These are phyloP conservation scores for Nebria ingens DNA, from an alignment of 1,140 invertebrate species.

Conservation along the genomic window DNA sequence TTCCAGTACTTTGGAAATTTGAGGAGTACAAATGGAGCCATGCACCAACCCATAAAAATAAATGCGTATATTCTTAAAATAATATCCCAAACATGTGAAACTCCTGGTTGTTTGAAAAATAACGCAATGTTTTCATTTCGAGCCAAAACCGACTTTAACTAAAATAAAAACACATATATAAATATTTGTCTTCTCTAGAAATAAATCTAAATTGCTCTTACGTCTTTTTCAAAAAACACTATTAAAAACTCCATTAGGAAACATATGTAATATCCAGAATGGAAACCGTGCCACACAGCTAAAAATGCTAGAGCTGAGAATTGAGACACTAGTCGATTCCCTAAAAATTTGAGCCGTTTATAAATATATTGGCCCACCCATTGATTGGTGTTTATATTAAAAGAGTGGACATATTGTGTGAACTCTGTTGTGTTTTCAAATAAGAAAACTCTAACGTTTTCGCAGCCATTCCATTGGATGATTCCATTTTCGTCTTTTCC, in stretches of 20 bases:
- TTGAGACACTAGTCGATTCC: conserved; percentile 77
- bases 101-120: conserved; percentile 32
- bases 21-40: conserved; percentile 69
- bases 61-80: conserved; percentile 65
- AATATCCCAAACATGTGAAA: conserved; percentile 38
- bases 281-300: conserved; percentile 87
- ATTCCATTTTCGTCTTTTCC: conserved; percentile 50
- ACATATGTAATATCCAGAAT: conserved; percentile 82
- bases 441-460: conserved; percentile 66
- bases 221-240: conserved; percentile 79
- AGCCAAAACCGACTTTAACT: conserved; percentile 43
- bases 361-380: conserved; percentile 90
- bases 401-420: conserved; percentile 74
- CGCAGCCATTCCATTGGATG: conserved; percentile 72
- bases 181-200: not conserved
- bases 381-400: conserved; percentile 89
- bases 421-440: conserved; percentile 75
- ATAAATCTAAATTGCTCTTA: conserved; percentile 37
- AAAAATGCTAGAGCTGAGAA: conserved; percentile 70
- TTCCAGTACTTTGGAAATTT: conserved; percentile 52
- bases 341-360: conserved; percentile 82
- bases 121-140: conserved; percentile 39
- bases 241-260: conserved; percentile 88
- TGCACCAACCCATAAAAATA: conserved; percentile 76
- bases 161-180: conserved; percentile 21